Evolutionary conservation across 2,797 vertebrate genomes (phyloP), one percentile per base, ranked within the genome.

Genomic region (Malacoraja senta): DNA sequence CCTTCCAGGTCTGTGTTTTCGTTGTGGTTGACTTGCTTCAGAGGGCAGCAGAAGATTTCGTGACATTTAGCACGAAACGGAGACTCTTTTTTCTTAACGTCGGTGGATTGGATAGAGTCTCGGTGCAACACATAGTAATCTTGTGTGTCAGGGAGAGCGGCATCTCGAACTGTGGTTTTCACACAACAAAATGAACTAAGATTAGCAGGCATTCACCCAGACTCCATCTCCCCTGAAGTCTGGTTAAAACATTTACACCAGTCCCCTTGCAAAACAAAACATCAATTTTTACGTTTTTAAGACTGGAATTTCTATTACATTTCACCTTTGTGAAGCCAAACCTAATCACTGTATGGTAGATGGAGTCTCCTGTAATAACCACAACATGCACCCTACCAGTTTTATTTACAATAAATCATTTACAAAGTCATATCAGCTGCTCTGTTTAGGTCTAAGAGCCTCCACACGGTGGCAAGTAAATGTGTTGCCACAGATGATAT

Each of bases 111-210:
- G 98, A 99, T 98, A 97, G 98, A 99, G 97, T 99, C 98, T 98
- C 99, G 98, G 96, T 98, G 99, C 98, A 99, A 98, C 98, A 99
- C 99, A 99, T 99, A 99, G 98, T 99, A 99, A 97, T 99, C 98
- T 98, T 99, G 99, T 96, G 98, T 99, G 98, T 98, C 99, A 98
- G 98, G 97, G 96, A 96, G 98, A 96, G 97, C 98, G 96, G 99
- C 99, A 99, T 99, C 99, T 98, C 99, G 98, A 98, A 99, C 99
- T 99, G 99, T 95, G 96, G 97, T 97, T 96, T 96, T 97, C 97
- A 98, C 98, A 98, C 96, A 99, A 99, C 98, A 99, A 98, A 99
- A 99, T 97, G 98, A 99, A 99, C 96, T 97, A 95, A 96, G 97
- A 98, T 99, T 99, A 99, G 98, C 98, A 97, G 94, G 96, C 94